Base-by-base conservation (phyloP, 2,797 vertebrate species). In the Oreonectes daqikongensis region DNA sequence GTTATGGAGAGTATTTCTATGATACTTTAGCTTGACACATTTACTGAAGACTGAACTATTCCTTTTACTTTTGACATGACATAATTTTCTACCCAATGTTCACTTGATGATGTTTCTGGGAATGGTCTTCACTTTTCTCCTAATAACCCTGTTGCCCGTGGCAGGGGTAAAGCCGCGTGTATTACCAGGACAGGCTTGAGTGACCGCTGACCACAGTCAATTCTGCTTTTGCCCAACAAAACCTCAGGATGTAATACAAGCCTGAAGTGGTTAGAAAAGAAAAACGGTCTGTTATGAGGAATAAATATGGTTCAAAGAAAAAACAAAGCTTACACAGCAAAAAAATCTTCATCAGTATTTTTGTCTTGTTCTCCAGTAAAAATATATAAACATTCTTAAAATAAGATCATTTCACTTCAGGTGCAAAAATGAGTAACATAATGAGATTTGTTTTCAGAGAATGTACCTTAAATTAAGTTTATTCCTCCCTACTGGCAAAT, bases 191-290 rank as follows among this genome's bases (percentile, higher is more conserved):
- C n/a, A 74, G 26, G 22, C 24, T 60, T 84, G 59, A 80, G 55
- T 38, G 44, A 68, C 67, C 72, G 65, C 32, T 77, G 80, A 78
- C 71, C 60, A 80, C 0, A 75, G 70, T 52, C 50, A 82, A 75
- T 15, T 38, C 35, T 46, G 20, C 55, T 64, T 69, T 42, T 61
- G 18, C 5, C 46, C 22, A 61, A 64, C 46, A 74, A 79, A 69
- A 55, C 20, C 2, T 9, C 17, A 11, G 44, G 4, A 61, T 52
- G 26, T 40, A 64, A 74, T n/a, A 74, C 60, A 65, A 50, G 20
- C 35, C n/a, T 50, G 2, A 57, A 28, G 53, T 46, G 30, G 14
- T 48, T 14, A 20, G 46, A 74, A 35, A 61, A 52, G 28, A 67
- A 73, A 46, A 35, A 8, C n/a, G 6, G 1, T 30, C 14, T 30